Evolutionary conservation across 2,888 invertebrate genomes (phyloP).

Genomic region (Zhengitettix transpicula): DNA sequence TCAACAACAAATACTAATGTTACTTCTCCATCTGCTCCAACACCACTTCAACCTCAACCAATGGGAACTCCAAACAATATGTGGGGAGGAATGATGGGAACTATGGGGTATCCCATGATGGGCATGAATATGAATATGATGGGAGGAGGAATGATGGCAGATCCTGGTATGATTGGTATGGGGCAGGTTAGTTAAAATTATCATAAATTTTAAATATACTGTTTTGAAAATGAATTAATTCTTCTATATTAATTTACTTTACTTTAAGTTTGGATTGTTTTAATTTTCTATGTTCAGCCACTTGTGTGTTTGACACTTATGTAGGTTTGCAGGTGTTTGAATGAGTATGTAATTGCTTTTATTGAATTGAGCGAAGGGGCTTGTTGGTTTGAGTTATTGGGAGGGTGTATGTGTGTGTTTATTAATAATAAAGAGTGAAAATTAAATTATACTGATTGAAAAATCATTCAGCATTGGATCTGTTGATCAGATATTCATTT

Average conservation of each 20-base stretch:
- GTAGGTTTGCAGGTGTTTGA: no score
- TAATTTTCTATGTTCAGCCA: not conserved
- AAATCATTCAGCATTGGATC: no score
- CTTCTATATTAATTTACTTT: not conserved
- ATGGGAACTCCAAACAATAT: slow-evolving; percentile 11
- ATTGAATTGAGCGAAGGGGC: no score
- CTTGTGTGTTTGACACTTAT: no score
- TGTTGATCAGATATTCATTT: no score
- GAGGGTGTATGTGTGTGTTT: no score
- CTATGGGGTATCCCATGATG: slow-evolving; percentile 19
- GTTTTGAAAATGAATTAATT: no score
- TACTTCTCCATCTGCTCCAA: not conserved
- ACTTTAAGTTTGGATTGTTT: not conserved
- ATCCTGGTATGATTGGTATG: slow-evolving; percentile 42
- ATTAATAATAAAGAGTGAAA: no score
- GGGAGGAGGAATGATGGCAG: slow-evolving; percentile 39
- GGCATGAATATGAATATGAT: slow-evolving; percentile 21
- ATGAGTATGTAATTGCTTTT: no score
- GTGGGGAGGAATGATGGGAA: slow-evolving; percentile 20
- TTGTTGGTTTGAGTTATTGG: no score
- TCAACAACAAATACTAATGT: not conserved
- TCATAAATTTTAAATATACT: no score
- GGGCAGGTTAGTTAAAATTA: slow-evolving; percentile 23
- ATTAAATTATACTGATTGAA: no score
- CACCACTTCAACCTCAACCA: slow-evolving; percentile 1